Evolutionary conservation across 1,140 invertebrate species (phyloP), one percentile per base, ranked within the genome.

Genomic region (Leptoteleia sp.): DNA sequence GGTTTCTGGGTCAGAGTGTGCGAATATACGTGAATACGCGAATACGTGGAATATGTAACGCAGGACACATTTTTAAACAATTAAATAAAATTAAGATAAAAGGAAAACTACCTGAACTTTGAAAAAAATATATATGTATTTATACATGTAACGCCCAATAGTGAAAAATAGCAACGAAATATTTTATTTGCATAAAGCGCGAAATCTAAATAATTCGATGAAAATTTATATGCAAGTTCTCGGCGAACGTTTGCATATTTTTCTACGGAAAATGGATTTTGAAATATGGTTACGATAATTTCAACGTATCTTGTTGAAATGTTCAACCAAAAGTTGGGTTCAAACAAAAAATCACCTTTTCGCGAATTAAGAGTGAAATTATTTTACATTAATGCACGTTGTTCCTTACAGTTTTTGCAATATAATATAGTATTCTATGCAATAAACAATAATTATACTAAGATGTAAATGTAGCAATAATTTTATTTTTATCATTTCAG

Each of bases 1-100:
- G 31, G 57, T 77, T 70, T 77, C 65, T 64, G 16, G 73, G 57
- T 70, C 50, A 59, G 29, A 64, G 22, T 70, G 67, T 43, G 59
- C 48, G 45, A 68, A 76, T 48, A 25, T 45, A 61, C 47, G 57
- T 64, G 35, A 76, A 76, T 61, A 62, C 16, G 37, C 15, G 16
- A 50, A 22, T 54, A 48, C 59, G 57, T 57, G 50, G 33, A 48
- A 73, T 73, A 55, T 37, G 37, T 48, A 47, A 73, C 50, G 8
- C 7, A 11, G 13, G 52, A n/a, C 35, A 48, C 16, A 22, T 48
- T 70, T 70, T 70, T 22, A 25, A 54, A 67, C 40, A 54, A 67
- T 67, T 67, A 67, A 17, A 67, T 40, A 17, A 54, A 43, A 15
- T 43, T 54, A 35, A 16, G n/a, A 43, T 50, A 35, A 67, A 64